A percentile compares a stretch with the other conserved stretches of the same genome.
Conservation (phyloP, 2,888 invertebrate genomes). For the Rhimphoctona megacephalus region DNA sequence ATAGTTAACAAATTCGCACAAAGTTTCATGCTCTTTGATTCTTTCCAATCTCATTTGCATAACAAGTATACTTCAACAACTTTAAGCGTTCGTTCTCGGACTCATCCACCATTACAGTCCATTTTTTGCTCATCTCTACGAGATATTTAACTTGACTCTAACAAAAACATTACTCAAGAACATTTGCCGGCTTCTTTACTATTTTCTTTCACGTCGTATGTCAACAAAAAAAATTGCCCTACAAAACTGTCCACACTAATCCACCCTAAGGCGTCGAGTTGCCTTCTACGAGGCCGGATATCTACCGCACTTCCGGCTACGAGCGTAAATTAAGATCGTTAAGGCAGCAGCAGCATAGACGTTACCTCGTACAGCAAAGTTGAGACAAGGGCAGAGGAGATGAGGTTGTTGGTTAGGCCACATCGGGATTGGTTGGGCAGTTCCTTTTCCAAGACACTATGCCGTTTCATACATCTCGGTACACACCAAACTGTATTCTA, state of each 20-base stretch:
- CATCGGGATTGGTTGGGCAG: constrained; percentile 62
- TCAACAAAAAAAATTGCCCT: constrained; percentile 3
- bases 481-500: constrained; percentile 46
- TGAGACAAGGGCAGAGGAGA: constrained; percentile 43
- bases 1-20: constrained; percentile 10
- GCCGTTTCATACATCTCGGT: constrained; percentile 39
- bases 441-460: constrained; percentile 54
- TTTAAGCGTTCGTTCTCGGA: constrained; percentile 8
- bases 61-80: constrained; percentile 12
- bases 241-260: constrained; percentile 37
- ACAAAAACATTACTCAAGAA: neutral
- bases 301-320: constrained; percentile 51
- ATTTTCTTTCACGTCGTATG: constrained; percentile 1
- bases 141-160: neutral
- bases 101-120: neutral
- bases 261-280: constrained; percentile 18
- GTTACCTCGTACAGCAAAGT: constrained; percentile 58
- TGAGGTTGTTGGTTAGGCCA: constrained; percentile 52
- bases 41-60: constrained; percentile 8
- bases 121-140: neutral
- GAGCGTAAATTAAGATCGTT: constrained; percentile 62
- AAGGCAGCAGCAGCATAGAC: constrained; percentile 37
- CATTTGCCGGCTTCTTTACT: neutral
- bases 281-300: constrained; percentile 32
- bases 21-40: constrained; percentile 24